A percentile compares a stretch with the other conserved stretches of the same genome.
Conservation (phyloP, 2,113 vertebrate genomes). For the Psettodes erumei region DNA sequence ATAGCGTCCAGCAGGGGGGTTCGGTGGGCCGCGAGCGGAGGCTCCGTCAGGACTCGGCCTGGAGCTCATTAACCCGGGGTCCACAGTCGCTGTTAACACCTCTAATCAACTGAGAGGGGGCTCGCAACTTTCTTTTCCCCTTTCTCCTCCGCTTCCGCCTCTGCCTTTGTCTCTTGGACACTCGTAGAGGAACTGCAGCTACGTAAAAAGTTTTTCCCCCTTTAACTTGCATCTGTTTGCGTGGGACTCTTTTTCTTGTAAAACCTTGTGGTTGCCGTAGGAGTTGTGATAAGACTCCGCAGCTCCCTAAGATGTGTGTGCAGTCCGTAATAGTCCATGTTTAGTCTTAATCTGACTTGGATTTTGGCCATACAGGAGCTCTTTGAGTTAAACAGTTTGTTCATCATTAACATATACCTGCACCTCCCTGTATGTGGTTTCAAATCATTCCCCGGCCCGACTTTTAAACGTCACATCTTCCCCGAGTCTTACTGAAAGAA, state of each 20-base stretch:
- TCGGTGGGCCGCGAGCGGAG: slow-evolving; percentile 76
- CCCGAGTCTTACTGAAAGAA: background rate
- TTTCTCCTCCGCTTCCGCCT: slow-evolving; percentile 1
- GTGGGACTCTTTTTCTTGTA: background rate
- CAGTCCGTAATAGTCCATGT: background rate
- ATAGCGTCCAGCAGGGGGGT: slow-evolving; percentile 79
- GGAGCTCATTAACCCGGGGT: slow-evolving; percentile 79
- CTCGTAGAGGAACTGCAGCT: background rate
- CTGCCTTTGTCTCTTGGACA: background rate
- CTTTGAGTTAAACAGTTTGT: background rate
- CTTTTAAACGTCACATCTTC: background rate
- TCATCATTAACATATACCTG: background rate
- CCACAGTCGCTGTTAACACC: slow-evolving; percentile 73
- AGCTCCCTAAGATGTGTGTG: background rate
- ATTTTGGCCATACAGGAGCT: background rate
- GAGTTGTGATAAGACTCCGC: background rate
- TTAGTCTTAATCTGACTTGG: background rate
- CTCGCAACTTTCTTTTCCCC: slow-evolving; percentile 33
- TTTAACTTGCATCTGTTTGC: background rate
- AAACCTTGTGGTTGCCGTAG: background rate
- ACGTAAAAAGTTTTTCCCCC: background rate
- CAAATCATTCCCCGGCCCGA: background rate
- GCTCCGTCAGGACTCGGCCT: slow-evolving; percentile 70
- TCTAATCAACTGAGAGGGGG: slow-evolving; percentile 51
- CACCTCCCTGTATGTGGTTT: background rate